Conservation (phyloP, 1,140 invertebrate genomes). For the Dreissena rostriformis region DNA sequence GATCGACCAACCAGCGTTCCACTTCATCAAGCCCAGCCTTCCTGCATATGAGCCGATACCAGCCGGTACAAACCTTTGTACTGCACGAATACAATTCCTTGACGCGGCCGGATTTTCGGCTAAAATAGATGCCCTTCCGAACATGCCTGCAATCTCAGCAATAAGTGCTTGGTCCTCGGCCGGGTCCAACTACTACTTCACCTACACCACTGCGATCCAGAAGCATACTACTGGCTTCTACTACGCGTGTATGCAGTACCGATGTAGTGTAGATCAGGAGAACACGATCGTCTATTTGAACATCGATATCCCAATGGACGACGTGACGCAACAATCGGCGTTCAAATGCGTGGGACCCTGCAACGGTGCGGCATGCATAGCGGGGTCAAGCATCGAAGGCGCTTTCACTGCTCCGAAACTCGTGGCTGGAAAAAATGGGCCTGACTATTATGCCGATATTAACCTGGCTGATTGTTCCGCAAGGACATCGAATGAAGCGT, state of each 20-base stretch:
- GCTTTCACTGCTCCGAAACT: too few relatives aligned
- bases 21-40: constrained; percentile 19
- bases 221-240: not conserved
- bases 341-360: not conserved
- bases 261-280: constrained; percentile 21
- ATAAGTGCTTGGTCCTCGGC: constrained; percentile 21
- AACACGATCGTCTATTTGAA: constrained; percentile 15
- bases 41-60: not conserved
- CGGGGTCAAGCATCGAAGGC: too few relatives aligned
- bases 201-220: not conserved
- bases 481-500: too few relatives aligned
- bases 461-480: too few relatives aligned
- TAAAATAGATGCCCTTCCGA: not conserved
- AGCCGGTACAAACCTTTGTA: constrained; percentile 15
- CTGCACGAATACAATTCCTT: constrained; percentile 19
- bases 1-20: constrained; percentile 1
- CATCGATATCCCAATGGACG: not conserved
- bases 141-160: not conserved
- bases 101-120: not conserved
- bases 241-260: constrained; percentile 30
- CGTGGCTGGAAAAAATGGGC: too few relatives aligned
- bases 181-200: not conserved
- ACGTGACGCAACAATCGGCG: not conserved
- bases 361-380: too few relatives aligned
- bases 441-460: too few relatives aligned